A percentile compares a stretch with the other conserved stretches of the same genome.
Evolutionary conservation across 1,140 invertebrate species (phyloP).

Genomic region (Tyrophagus putrescentiae): DNA sequence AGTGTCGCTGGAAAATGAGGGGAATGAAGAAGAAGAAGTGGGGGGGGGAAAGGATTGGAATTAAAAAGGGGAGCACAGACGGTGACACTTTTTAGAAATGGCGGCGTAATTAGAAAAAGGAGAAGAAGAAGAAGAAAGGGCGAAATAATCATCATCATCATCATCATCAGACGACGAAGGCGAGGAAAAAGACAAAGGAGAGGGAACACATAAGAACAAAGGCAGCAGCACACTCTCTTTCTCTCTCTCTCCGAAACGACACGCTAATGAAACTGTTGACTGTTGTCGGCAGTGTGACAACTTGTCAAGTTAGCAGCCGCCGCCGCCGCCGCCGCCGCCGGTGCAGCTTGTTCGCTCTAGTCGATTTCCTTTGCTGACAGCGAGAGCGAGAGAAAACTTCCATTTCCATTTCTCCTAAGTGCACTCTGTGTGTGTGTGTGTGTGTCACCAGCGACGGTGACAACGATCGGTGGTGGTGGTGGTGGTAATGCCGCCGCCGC

Average conservation of each 20-base stretch:
- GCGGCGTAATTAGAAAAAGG: too few species aligned
- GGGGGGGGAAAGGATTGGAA: too few species aligned
- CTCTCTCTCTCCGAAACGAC: too few species aligned
- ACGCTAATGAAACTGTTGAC: constrained; percentile 14
- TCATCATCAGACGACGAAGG: neutral
- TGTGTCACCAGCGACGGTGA: neutral
- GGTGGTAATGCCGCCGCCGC: too few species aligned
- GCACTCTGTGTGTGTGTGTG: neutral
- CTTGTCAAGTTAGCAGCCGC: neutral
- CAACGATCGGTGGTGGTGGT: too few species aligned
- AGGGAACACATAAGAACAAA: neutral
- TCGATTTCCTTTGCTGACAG: too few species aligned
- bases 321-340: neutral
- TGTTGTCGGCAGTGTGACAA: neutral
- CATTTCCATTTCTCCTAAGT: neutral
- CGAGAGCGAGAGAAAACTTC: neutral
- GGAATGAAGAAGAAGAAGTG: too few species aligned
- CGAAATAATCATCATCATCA: neutral
- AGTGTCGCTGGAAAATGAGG: too few species aligned
- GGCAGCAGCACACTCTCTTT: too few species aligned
- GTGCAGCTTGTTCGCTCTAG: too few species aligned
- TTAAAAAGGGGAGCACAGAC: too few species aligned
- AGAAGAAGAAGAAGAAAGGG: too few species aligned
- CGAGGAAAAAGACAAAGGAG: neutral
- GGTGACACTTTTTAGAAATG: neutral